Conservation (phyloP, 2,113 vertebrate species). For the Oceanodroma tethys region DNA sequence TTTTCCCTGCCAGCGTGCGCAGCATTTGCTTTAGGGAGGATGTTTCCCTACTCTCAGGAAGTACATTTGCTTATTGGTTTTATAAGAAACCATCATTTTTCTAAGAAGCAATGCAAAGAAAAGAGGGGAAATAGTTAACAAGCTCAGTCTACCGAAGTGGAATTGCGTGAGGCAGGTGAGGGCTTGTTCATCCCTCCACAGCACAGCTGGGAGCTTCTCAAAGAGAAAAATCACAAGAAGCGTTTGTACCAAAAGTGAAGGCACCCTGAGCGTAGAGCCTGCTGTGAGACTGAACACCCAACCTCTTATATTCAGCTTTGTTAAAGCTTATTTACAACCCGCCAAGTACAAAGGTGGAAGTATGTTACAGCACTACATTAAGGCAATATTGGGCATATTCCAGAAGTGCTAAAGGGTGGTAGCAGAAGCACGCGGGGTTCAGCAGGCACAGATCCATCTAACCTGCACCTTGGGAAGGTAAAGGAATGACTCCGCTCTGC, state of each 20-base stretch:
- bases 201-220: background rate
- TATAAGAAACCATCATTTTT: background rate
- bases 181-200: background rate
- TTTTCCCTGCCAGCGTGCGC: background rate
- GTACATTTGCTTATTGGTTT: background rate
- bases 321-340: background rate
- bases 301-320: background rate
- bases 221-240: background rate
- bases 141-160: background rate
- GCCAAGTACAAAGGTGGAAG: background rate
- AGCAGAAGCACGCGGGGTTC: background rate
- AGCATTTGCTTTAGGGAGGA: background rate
- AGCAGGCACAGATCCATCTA: background rate
- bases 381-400: background rate
- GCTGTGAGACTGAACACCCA: background rate
- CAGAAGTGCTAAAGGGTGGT: background rate
- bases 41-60: background rate
- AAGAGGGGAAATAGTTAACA: background rate
- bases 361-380: background rate
- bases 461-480: background rate
- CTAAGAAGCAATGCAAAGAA: background rate
- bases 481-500: background rate
- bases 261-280: background rate
- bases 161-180: background rate
- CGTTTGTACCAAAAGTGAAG: background rate